Base-by-base conservation (phyloP, 1,140 invertebrate species). In the Papilio aristodemus region DNA sequence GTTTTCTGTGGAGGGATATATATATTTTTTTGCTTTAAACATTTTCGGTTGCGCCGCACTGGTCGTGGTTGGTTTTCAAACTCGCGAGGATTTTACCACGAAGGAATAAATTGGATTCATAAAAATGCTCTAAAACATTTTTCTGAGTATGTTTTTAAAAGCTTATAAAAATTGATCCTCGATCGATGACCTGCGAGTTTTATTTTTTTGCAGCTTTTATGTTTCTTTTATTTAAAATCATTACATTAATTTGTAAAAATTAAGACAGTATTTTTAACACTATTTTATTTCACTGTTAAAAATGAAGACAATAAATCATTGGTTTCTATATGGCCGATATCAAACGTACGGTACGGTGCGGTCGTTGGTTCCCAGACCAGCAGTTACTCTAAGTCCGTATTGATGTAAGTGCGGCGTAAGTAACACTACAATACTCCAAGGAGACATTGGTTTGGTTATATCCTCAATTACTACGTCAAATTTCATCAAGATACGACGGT, bases 371-470 rank as follows among this genome's bases (percentile, higher is more conserved):
- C 17, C 46, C 19, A 50, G 8, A 50, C 46, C 46, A 50, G 9
- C 9, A 50, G 46, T 50, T 22, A 50, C 46, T 50, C 46, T 22
- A 50, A 50, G 46, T 50, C 46, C 17, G 9, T 50, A 50, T 50
- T 50, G 46, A 50, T 50, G 46, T 22, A 50, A 10, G 17, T 10
- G 46, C 46, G 46, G 46, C 19, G 9, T 50, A 22, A 9, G 17
- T 22, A 1, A 17, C 19, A 50, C 11, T 50, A 50, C 19, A 22
- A 10, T 17, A 50, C 46, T 50, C 46, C 19, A 11, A 50, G 46
- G 46, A 50, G 46, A 22, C 19, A 50, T 50, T 22, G 17, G 19
- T 22, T 50, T 22, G 10, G 17, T 22, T 14, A 14, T 7, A 50
- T 19, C 11, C 43, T 17, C 46, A 50, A 50, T 50, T 50, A 50